Evolutionary conservation across 2,113 vertebrate genomes (phyloP).

Genomic region (Stictonetta naevosa): DNA sequence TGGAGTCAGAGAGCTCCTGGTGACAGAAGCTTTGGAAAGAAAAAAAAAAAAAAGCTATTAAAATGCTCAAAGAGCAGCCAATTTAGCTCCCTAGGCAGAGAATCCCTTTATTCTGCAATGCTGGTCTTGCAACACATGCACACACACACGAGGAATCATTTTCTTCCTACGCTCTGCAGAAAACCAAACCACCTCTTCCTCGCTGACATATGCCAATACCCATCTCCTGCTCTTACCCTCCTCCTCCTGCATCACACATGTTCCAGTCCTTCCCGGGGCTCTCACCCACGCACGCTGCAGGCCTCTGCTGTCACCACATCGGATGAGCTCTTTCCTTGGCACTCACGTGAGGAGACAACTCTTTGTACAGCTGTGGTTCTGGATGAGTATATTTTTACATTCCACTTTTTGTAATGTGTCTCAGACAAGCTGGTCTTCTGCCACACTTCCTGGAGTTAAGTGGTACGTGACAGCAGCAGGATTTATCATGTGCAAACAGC

Average conservation of each 20-base stretch:
- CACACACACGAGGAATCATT: conserved; percentile 17
- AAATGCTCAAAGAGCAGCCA: conserved; percentile 8
- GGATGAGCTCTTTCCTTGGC: not conserved
- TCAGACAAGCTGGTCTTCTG: conserved; percentile 20
- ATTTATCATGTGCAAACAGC: not conserved
- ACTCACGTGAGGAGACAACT: not conserved
- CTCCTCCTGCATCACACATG: conserved; percentile 51
- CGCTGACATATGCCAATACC: conserved; percentile 52
- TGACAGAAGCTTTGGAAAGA: conserved; percentile 11
- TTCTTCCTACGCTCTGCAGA: conserved; percentile 54
- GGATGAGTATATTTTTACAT: not conserved
- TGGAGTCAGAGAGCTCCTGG: not conserved
- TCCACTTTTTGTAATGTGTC: not conserved
- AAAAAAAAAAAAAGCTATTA: not conserved
- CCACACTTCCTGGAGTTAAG: conserved; percentile 28
- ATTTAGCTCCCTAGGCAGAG: conserved; percentile 7
- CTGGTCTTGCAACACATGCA: not conserved
- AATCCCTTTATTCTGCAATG: not conserved
- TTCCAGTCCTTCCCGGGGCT: not conserved
- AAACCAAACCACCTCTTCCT: conserved; percentile 63
- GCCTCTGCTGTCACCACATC: conserved; percentile 5
- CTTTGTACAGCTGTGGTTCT: conserved; percentile 45
- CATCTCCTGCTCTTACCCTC: conserved; percentile 36
- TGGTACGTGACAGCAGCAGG: conserved; percentile 4
- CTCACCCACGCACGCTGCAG: conserved; percentile 21